Evolutionary conservation across 2,797 vertebrate species (phyloP), one percentile per base, ranked within the genome.

Genomic region (Borostomias antarcticus): DNA sequence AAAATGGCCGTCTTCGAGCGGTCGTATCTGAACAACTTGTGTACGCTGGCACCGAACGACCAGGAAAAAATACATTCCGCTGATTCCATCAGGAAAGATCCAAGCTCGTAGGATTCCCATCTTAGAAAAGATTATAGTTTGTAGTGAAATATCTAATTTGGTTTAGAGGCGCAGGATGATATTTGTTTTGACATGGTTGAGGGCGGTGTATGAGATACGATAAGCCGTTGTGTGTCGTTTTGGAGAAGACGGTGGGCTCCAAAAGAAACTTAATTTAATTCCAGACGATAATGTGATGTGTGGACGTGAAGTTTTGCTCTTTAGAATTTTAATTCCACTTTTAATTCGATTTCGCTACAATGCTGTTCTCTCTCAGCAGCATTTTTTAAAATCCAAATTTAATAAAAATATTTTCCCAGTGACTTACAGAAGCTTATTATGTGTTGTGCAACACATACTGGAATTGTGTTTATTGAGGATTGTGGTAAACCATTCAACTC

Each of bases 401-500:
- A 28, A 60, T 67, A 54, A 15, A 37, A 21, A 79, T 75, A 71
- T 66, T 83, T 76, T 66, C 62, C 62, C 59, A 54, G 51, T 67
- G 69, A 75, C 66, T 82, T 77, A 68, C 73, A 74, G 58, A 70
- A 74, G 73, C 78, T 70, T 43, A 70, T 79, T 61, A 72, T 65
- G 28, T 70, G 33, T 70, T 75, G 64, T 61, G 64, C 47, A 82
- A 69, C 70, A 71, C 79, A 83, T 75, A 79, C 65, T 62, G 29
- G 77, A 56, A 77, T 58, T 50, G 64, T 79, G 73, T 83, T 86
- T 82, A 81, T 69, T 68, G 70, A 79, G 72, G 56, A 60, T 32
- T 81, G 76, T 10, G 80, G 80, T 70, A 62, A 82, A 79, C 45
- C 63, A 77, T 83, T 82, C 63, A 84, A 73, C 72, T 45, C 63